phyloP scores from a whole-genome alignment of 2,888 invertebrate species.

The Tortricodes alternella region DNA sequence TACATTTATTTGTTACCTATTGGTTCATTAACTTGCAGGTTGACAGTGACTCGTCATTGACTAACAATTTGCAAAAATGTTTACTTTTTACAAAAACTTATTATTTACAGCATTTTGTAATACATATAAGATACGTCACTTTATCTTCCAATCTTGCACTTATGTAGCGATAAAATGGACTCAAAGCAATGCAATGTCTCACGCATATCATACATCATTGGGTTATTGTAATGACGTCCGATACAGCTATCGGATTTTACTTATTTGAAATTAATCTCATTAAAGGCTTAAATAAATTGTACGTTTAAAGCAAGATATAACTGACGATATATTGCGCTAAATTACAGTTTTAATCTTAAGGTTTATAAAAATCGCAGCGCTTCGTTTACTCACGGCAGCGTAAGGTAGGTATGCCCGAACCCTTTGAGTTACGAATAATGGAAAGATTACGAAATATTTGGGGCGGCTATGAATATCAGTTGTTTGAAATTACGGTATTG shows the following conservation, averaged over 20 bases:
- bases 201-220: constrained; percentile 37
- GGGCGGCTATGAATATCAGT: constrained; percentile 38
- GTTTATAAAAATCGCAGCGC: constrained; percentile 1
- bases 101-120: too few relatives aligned
- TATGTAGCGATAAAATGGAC: not conserved
- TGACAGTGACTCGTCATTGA: too few relatives aligned
- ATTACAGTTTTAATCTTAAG: not conserved
- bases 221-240: constrained; percentile 64
- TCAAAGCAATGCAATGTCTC: not conserved
- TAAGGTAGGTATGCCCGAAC: constrained; percentile 1
- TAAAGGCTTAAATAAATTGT: not conserved
- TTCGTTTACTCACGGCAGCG: not conserved
- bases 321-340: not conserved
- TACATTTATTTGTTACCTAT: too few relatives aligned
- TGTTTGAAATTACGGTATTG: constrained; percentile 54
- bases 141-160: not conserved
- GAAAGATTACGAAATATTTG: constrained; percentile 32
- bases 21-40: too few relatives aligned
- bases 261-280: too few relatives aligned
- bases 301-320: not conserved
- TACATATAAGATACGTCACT: too few relatives aligned
- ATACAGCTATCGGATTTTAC: constrained; percentile 46
- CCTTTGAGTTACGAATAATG: constrained; percentile 17
- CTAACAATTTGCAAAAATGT: too few relatives aligned
- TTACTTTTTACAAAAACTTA: too few relatives aligned